A percentile compares a stretch with the other conserved stretches of the same genome.
Conservation (phyloP, 2,113 vertebrate genomes). For the Rhinoptilus africanus region DNA sequence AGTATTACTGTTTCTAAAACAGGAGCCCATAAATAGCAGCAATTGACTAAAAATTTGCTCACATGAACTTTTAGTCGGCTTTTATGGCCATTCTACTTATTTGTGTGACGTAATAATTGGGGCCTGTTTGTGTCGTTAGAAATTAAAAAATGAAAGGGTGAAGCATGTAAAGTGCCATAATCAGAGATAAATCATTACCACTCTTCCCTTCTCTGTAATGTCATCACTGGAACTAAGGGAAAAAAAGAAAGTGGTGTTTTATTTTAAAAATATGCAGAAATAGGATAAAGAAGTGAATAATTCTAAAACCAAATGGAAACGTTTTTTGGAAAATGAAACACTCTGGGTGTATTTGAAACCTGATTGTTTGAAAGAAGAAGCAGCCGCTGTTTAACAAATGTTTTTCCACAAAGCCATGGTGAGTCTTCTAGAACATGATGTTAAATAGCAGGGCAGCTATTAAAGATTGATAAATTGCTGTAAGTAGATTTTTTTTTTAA, state of each 20-base stretch:
- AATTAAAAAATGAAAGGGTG: not conserved
- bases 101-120: not conserved
- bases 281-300: not conserved
- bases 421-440: slow-evolving; percentile 12
- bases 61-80: not conserved
- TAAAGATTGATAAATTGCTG: slow-evolving; percentile 39
- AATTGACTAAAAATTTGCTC: not conserved
- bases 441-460: slow-evolving; percentile 37
- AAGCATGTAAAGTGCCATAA: not conserved
- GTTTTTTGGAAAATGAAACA: slow-evolving; percentile 11
- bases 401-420: slow-evolving; percentile 17
- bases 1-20: not conserved
- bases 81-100: not conserved
- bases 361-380: not conserved
- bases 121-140: not conserved
- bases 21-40: not conserved
- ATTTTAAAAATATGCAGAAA: not conserved
- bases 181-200: not conserved
- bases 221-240: not conserved
- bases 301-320: slow-evolving; percentile 4
- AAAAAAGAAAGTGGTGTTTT: not conserved
- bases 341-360: not conserved
- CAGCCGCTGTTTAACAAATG: slow-evolving; percentile 4
- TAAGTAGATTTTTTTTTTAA: not conserved
- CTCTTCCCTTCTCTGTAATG: not conserved